phyloP scores from a whole-genome alignment of 1,140 invertebrate genomes.

The Riptortus pedestris region DNA sequence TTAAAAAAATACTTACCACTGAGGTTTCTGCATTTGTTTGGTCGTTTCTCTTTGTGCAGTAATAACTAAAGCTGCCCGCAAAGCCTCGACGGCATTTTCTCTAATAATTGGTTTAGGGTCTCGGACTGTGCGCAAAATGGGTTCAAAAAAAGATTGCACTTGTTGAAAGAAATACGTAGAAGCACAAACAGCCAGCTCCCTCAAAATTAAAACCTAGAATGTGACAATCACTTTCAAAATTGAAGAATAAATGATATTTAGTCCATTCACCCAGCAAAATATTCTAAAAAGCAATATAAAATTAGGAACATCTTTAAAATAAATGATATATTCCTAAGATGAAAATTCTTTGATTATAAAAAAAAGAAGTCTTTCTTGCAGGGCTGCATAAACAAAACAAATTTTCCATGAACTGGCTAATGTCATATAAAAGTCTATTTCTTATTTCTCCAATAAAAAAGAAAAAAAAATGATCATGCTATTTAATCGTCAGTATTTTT shows the following conservation, averaged over 20 bases:
- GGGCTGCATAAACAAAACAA: too few species aligned
- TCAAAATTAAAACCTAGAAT: conserved; percentile 65
- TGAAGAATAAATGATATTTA: background rate
- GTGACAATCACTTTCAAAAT: background rate
- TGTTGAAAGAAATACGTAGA: conserved; percentile 98
- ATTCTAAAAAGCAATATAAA: background rate
- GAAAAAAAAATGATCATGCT: too few species aligned
- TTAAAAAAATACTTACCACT: conserved; percentile 45
- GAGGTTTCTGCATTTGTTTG: conserved; percentile 77
- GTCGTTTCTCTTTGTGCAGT: conserved; percentile 87
- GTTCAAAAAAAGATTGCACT: conserved; percentile 90
- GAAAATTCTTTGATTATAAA: too few species aligned
- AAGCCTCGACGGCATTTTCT: conserved; percentile 82
- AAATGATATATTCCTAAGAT: too few species aligned
- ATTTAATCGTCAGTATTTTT: too few species aligned
- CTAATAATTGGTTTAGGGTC: conserved; percentile 87
- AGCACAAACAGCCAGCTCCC: conserved; percentile 88
- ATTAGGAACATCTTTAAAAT: background rate
- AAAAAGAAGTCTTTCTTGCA: too few species aligned
- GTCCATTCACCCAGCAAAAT: background rate
- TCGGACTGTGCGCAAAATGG: conserved; percentile 84
- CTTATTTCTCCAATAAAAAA: too few species aligned
- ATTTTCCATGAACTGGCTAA: too few species aligned
- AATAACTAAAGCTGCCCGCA: conserved; percentile 84
- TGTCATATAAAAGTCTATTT: too few species aligned